Evolutionary conservation across 2,797 vertebrate genomes (phyloP).

Genomic region (Hyperoplus immaculatus): DNA sequence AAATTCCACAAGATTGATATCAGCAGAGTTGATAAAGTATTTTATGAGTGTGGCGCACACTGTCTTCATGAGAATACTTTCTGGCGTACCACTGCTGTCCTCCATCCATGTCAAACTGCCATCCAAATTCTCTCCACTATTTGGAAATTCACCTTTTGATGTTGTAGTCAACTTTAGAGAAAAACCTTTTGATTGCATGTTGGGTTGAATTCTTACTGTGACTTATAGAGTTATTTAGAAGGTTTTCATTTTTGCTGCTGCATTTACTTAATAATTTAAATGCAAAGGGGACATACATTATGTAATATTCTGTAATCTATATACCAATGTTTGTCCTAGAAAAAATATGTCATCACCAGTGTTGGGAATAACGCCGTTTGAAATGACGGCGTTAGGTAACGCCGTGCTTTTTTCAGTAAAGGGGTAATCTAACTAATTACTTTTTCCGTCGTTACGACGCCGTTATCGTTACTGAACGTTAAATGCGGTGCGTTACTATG

Average conservation of each 20-base stretch:
- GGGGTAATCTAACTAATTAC: no score
- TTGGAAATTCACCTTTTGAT: constrained; percentile 47
- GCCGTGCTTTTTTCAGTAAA: no score
- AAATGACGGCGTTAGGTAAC: no score
- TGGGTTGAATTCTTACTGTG: constrained; percentile 20
- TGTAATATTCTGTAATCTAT: not conserved
- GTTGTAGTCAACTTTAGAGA: constrained; percentile 6
- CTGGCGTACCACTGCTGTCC: constrained; percentile 25
- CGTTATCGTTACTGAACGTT: no score
- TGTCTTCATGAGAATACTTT: constrained; percentile 29
- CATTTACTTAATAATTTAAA: not conserved
- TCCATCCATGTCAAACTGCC: constrained; percentile 29
- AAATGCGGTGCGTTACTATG: no score
- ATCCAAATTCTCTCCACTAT: constrained; percentile 21
- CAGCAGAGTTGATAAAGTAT: constrained; percentile 68
- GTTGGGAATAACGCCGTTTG: no score
- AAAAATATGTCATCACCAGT: no score
- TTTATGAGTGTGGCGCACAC: constrained; percentile 55
- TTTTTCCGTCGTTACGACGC: no score
- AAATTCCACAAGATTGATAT: constrained; percentile 47
- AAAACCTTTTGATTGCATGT: not conserved
- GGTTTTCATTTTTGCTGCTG: not conserved
- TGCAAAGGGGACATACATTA: not conserved
- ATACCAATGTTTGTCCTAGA: no score
- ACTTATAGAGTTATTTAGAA: not conserved